Percentiles rank a stretch among this genome's conserved stretches.
Conservation (phyloP, 1,140 invertebrate genomes). For the Sarcophaga peregrina region DNA sequence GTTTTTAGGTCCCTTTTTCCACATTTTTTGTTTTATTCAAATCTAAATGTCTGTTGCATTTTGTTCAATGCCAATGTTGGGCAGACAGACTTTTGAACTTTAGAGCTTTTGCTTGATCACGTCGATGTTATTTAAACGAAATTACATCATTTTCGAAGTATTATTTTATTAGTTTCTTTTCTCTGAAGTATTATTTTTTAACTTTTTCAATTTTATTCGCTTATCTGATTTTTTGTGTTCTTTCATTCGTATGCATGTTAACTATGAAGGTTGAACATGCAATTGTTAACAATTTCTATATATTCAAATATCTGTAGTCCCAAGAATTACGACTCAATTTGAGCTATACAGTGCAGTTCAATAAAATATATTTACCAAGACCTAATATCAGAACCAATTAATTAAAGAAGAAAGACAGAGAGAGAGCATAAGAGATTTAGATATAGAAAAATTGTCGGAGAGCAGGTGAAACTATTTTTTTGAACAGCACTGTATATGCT, state of each 20-base stretch:
- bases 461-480: no score
- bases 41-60: background rate
- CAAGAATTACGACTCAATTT: no score
- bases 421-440: no score
- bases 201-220: no score
- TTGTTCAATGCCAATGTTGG: constrained; percentile 25
- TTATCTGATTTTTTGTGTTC: no score
- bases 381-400: no score
- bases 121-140: constrained; percentile 8
- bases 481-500: no score
- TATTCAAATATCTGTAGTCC: no score
- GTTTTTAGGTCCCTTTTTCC: background rate
- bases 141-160: background rate
- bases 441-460: no score
- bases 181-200: background rate
- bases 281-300: background rate
- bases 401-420: no score
- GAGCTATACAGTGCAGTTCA: no score
- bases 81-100: background rate
- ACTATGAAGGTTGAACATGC: background rate
- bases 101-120: constrained; percentile 12
- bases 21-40: background rate
- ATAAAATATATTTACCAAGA: no score
- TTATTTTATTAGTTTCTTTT: background rate
- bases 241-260: background rate